Percentiles rank a stretch among this genome's conserved stretches.
Evolutionary conservation across 2,113 vertebrate species (phyloP).

Genomic region (Alaudala cheleensis): DNA sequence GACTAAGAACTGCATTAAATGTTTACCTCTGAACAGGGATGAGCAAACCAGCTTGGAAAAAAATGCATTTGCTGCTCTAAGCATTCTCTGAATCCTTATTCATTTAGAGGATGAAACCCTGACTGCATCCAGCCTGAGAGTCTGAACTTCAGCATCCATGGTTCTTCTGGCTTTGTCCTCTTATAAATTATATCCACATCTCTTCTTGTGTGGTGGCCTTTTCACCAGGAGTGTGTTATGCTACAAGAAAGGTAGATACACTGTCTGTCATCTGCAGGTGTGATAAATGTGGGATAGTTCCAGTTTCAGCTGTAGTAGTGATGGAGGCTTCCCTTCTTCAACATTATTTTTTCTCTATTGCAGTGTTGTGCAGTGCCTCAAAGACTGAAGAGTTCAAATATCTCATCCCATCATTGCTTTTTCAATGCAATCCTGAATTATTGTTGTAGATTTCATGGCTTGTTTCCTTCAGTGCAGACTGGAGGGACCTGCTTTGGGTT

Average conservation of each 20-base stretch:
- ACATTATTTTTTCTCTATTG: not conserved
- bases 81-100: not conserved
- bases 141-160: not conserved
- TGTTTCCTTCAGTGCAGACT: not conserved
- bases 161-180: not conserved
- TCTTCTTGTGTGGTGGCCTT: not conserved
- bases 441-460: not conserved
- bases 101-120: not conserved
- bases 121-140: not conserved
- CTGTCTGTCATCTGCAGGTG: not conserved
- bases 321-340: not conserved
- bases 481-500: rapidly evolving
- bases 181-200: not conserved
- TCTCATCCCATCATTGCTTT: not conserved
- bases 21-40: not conserved
- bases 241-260: not conserved
- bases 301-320: not conserved
- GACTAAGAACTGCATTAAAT: not conserved
- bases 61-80: not conserved
- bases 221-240: not conserved
- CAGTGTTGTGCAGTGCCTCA: not conserved
- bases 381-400: not conserved
- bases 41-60: not conserved
- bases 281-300: not conserved
- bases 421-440: not conserved